Evolutionary conservation across 37 sponge, comb jelly and placozoan genomes (phyloP).

Genomic region (Corticium candelabrum): DNA sequence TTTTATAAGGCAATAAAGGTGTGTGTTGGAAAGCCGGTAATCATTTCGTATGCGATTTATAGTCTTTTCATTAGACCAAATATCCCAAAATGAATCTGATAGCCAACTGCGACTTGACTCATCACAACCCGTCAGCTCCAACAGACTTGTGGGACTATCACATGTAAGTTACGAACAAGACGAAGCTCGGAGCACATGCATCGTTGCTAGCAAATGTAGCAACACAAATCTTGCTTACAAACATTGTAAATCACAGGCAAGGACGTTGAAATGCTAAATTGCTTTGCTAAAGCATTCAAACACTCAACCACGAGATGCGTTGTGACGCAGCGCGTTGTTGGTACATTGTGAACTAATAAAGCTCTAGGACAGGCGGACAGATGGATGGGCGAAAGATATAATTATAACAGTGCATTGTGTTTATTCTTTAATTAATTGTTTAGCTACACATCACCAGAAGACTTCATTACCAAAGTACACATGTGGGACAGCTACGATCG

Average conservation of each 20-base stretch:
- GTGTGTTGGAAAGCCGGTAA: not conserved
- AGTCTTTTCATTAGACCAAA: not conserved
- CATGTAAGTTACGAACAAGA: conserved; percentile 2
- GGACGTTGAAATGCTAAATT: no score
- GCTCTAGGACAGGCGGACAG: no score
- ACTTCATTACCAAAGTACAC: not conserved
- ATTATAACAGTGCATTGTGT: no score
- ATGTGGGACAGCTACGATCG: conserved; percentile 3
- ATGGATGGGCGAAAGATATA: no score
- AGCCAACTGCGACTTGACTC: conserved; percentile 5
- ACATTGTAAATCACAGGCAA: no score
- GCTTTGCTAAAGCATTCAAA: no score
- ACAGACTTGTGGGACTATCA: conserved; percentile 11
- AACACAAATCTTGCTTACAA: no score
- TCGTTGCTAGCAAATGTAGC: no score
- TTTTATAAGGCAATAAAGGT: conserved; percentile 6
- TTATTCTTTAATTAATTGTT: not conserved
- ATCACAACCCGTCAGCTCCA: not conserved
- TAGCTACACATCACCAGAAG: not conserved
- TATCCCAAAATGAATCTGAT: conserved; percentile 1
- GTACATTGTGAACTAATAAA: no score
- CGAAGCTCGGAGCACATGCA: no score
- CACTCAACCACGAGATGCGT: no score
- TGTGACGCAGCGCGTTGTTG: no score
- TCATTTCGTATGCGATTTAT: not conserved